Evolutionary conservation across 1,140 invertebrate species (phyloP).

Genomic region (Aphis gossypii): DNA sequence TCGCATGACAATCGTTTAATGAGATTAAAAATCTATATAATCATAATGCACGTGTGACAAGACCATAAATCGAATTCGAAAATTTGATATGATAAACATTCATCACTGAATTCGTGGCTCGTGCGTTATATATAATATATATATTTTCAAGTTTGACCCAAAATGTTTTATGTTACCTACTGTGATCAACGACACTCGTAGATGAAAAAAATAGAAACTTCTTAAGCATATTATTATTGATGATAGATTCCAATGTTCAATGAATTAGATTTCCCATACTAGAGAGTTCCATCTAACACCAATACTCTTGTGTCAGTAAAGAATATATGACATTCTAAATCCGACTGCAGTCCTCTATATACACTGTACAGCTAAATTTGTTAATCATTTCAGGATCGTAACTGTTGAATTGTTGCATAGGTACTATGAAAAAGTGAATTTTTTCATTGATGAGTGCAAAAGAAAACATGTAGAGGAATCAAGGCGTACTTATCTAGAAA

Average conservation of each 20-base stretch:
- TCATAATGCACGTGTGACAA: neutral
- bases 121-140: neutral
- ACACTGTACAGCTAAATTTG: too few species aligned
- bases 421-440: neutral
- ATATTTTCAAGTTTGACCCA: neutral
- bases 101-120: neutral
- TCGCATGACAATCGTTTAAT: neutral
- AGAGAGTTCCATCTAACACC: neutral
- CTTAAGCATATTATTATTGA: neutral
- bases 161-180: neutral
- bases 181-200: neutral
- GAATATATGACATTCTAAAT: neutral
- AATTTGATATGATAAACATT: neutral
- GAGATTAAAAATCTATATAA: slow-evolving; percentile 1
- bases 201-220: neutral
- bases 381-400: neutral
- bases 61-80: neutral
- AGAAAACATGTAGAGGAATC: neutral
- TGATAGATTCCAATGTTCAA: neutral
- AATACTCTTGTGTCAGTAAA: neutral
- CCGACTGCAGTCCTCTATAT: neutral
- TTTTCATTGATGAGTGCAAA: neutral
- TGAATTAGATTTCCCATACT: neutral
- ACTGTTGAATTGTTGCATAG: neutral
- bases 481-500: neutral